These are phyloP conservation scores for Apodemia hepburni DNA, from an alignment of 2,888 invertebrate species.

Conservation along the genomic window DNA sequence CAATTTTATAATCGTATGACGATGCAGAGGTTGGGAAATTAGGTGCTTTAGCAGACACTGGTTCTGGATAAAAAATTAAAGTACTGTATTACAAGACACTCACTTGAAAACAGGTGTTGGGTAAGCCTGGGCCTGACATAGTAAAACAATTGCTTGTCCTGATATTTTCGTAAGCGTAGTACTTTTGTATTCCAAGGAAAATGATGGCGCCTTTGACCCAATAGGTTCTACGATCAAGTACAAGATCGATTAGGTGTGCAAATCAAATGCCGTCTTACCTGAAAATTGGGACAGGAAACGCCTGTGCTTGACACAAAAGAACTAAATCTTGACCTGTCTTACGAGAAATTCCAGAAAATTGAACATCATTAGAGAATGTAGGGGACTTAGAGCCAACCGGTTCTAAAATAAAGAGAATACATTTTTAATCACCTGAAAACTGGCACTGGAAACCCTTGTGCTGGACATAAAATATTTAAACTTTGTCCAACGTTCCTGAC, in stretches of 20 bases:
- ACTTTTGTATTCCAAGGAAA: slow-evolving; percentile 78
- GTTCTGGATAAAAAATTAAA: slow-evolving; percentile 58
- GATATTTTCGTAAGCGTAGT: slow-evolving; percentile 78
- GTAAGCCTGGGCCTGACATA: slow-evolving; percentile 85
- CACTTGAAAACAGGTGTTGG: slow-evolving; percentile 86
- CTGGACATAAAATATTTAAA: slow-evolving; percentile 80
- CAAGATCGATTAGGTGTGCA: slow-evolving; percentile 23
- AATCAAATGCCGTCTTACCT: slow-evolving; percentile 53
- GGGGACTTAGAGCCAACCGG: slow-evolving; percentile 87
- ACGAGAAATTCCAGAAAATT: slow-evolving; percentile 85
- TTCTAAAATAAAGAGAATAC: slow-evolving; percentile 71
- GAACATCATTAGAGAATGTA: slow-evolving; percentile 84
- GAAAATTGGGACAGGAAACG: slow-evolving; percentile 84
- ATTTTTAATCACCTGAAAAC: slow-evolving; percentile 82
- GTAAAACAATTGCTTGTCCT: slow-evolving; percentile 78
- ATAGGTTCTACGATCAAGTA: slow-evolving; percentile 75
- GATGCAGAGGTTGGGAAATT: slow-evolving; percentile 73
- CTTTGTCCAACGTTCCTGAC: slow-evolving; percentile 72
- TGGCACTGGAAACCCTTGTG: slow-evolving; percentile 86
- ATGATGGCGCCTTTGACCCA: slow-evolving; percentile 80
- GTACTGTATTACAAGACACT: slow-evolving; percentile 40
- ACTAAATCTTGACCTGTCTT: slow-evolving; percentile 82
- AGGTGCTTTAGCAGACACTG: slow-evolving; percentile 72
- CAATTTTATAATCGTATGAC: slow-evolving; percentile 70
- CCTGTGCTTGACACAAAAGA: slow-evolving; percentile 88